phyloP scores from a whole-genome alignment of 2,113 vertebrate genomes.

The Cyanocitta stelleri region DNA sequence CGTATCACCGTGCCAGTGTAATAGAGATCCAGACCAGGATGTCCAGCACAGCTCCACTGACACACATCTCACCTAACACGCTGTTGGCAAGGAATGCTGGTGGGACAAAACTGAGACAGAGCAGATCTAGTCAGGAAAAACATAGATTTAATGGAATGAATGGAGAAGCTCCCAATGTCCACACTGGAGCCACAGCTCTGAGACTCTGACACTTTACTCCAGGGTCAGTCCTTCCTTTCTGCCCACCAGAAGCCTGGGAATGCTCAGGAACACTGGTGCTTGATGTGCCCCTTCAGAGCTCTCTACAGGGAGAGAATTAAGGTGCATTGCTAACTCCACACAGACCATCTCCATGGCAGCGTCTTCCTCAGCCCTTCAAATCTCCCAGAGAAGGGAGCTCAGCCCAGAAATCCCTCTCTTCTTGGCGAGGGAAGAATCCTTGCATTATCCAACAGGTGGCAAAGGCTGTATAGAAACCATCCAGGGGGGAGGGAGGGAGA shows the following conservation, averaged over 20 bases:
- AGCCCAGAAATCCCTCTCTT: not conserved
- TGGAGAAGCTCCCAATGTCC: not conserved
- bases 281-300: not conserved
- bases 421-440: not conserved
- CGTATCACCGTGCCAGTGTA: not conserved
- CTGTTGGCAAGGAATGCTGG: not conserved
- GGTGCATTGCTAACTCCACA: not conserved
- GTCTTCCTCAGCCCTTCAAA: not conserved
- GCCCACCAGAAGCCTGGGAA: not conserved
- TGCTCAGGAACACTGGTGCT: not conserved
- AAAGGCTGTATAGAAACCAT: not conserved
- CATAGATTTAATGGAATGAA: conserved; percentile 67
- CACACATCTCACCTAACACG: not conserved
- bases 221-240: conserved; percentile 20
- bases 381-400: not conserved
- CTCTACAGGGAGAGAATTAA: not conserved
- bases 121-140: not conserved
- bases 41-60: not conserved
- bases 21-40: not conserved
- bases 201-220: not conserved
- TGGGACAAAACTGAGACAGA: conserved; percentile 17
- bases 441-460: not conserved
- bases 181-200: not conserved
- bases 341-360: not conserved
- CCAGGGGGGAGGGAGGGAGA: not conserved